phyloP scores from a whole-genome alignment of 1,140 invertebrate species.

The Drosophila leontia region DNA sequence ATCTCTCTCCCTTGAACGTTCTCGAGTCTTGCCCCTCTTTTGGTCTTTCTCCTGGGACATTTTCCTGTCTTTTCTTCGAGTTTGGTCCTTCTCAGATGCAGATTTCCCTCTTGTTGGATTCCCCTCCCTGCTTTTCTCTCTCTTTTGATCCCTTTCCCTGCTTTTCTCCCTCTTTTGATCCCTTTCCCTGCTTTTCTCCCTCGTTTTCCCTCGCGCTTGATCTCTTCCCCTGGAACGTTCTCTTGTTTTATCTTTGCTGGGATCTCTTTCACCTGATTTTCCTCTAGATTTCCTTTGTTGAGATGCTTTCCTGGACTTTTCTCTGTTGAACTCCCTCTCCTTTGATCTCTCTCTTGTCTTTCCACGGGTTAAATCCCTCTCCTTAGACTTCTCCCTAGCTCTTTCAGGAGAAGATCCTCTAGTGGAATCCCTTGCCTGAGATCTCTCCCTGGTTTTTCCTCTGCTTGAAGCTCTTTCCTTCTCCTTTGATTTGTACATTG shows the following conservation, averaged over 20 bases:
- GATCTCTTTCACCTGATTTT: neutral
- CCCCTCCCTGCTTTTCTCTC: neutral
- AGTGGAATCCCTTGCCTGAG: neutral
- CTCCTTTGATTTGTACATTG: neutral
- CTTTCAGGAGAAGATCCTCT: slow-evolving; percentile 3
- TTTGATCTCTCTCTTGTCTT: slow-evolving; percentile 1
- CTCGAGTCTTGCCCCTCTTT: neutral
- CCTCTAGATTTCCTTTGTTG: neutral
- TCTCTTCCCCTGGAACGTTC: slow-evolving; percentile 1
- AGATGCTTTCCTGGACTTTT: neutral
- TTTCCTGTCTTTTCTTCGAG: neutral
- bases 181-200: neutral
- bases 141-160: no score
- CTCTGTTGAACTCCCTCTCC: neutral
- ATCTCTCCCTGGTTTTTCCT: slow-evolving; percentile 7
- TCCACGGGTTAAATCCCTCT: neutral
- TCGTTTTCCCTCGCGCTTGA: neutral
- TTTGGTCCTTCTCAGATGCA: neutral
- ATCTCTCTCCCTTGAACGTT: neutral
- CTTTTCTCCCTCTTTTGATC: neutral
- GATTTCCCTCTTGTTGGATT: neutral
- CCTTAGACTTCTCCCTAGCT: slow-evolving; percentile 8
- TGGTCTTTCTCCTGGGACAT: neutral
- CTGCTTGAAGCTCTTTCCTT: neutral
- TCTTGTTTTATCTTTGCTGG: neutral